Evolutionary conservation across 2,888 invertebrate genomes (phyloP), one percentile per base, ranked within the genome.

Genomic region (Xanthorhoe spadicearia): DNA sequence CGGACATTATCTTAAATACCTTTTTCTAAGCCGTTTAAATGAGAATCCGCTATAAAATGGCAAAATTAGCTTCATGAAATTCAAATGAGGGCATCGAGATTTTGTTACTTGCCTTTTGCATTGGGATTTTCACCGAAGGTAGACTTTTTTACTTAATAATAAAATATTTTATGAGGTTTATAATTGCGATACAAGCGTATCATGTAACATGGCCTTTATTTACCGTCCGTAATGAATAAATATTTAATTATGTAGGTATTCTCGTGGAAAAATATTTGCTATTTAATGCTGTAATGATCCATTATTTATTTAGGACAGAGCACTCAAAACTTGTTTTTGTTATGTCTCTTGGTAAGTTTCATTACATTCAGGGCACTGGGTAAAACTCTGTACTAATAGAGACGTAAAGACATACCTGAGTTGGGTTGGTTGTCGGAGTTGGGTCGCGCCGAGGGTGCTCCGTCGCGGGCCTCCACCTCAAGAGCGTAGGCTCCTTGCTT

Each of bases 401-500:
- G 54, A 35, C 19, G 58, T 57, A 35, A 9, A 19, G 46, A 35
- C 7, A 53, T 83, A 98, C 99, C 99, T 95, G 98, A 98, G 94
- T 99, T 99, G 52, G 98, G 98, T 84, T 97, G 96, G 89, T 97
- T 97, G 85, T 97, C 97, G 84, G 97, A 97, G 88, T 98, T 98
- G 51, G 98, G 98, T 73, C 98, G 94, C 61, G 98, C 98, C 13
- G 99, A 99, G n/a, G 98, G 97, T 64, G 98, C 98, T 60, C 99
- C 98, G 85, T 99, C 99, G 66, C 98, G 94, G 0, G 99, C 99
- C 88, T 98, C 98, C 79, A 99, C 99, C 86, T 99, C 98, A 83
- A 99, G 93, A 46, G 99, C 99, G 93, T 99, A 99, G 66, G 99
- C 98, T 53, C 97, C 98, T 87, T 99, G 98, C 94, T 98, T 98